Evolutionary conservation across 1,140 invertebrate species (phyloP), one percentile per base, ranked within the genome.

Genomic region (Lineus longissimus): DNA sequence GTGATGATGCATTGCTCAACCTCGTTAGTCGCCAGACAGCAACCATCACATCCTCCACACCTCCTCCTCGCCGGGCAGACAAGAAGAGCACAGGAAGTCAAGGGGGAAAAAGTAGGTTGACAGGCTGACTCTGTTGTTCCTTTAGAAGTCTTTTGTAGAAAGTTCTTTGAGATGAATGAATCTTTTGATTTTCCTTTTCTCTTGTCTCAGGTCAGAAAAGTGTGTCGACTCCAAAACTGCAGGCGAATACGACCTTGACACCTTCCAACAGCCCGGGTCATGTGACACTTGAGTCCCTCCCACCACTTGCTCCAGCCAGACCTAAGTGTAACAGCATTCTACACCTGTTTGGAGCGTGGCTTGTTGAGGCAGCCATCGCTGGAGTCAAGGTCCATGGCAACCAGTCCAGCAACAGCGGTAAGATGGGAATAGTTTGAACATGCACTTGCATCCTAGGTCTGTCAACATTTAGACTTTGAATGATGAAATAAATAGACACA

Each of bases 301-400:
- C 72, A 22, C 73, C 77, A 6, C 65, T 78, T 59, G 74, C 79
- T 22, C 73, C 77, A 17, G 68, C 67, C 25, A 85, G 94, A 60
- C 92, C 95, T 11, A 92, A 92, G 73, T 94, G 93, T 64, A 92
- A 93, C 74, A 97, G 93, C 71, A 91, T 98, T 79, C 85, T 98
- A 30, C 94, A 98, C 83, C 82, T 98, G 61, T 97, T 97, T 83
- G 95, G 95, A 15, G 90, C 94, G 75, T 98, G 95, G 95, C 83
- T 98, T 33, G 97, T 97, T 81, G 94, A 98, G 81, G 94, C 94
- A 29, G 91, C 94, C 25, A 88, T 95, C 72, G 90, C 95, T 65
- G 92, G 92, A 51, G 88, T 77, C 33, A 73, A 70, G 51, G 68
- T 78, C 41, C 73, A 75, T 55, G 59, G 71, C 11, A 69, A 67